Evolutionary conservation across 92 coral and sea anemone genomes (phyloP).

Genomic region (Hydrozoanthus gracilis): DNA sequence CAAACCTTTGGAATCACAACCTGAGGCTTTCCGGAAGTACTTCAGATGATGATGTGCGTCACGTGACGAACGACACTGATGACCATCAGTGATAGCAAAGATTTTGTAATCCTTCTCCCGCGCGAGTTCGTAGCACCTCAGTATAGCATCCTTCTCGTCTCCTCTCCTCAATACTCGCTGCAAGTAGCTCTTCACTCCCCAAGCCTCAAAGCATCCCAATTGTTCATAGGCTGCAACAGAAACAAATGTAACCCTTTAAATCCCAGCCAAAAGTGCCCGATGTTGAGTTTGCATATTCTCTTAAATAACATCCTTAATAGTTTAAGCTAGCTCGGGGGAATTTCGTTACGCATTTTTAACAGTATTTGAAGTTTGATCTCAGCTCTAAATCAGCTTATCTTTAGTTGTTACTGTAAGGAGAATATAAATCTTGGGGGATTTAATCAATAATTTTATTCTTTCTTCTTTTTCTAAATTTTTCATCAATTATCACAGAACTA

Average conservation of each 20-base stretch:
- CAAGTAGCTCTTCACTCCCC: constrained; percentile 39
- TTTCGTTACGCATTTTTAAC: too few species aligned
- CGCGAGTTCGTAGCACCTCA: constrained; percentile 22
- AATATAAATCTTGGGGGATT: too few species aligned
- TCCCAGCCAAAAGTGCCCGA: background rate
- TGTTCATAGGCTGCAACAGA: constrained; percentile 2
- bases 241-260: background rate
- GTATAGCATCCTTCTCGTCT: constrained; percentile 22
- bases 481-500: too few species aligned
- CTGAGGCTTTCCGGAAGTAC: background rate
- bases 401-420: too few species aligned
- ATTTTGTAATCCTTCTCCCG: constrained; percentile 22
- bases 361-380: too few species aligned
- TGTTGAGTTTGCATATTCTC: background rate
- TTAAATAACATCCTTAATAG: too few species aligned
- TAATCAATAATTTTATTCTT: too few species aligned
- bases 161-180: constrained; percentile 25
- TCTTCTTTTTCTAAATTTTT: too few species aligned
- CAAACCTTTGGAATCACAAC: constrained; percentile 8
- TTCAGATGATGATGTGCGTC: constrained; percentile 17
- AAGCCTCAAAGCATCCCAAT: constrained; percentile 11
- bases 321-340: too few species aligned
- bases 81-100: constrained; percentile 16
- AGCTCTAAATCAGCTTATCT: too few species aligned
- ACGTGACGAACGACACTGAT: background rate